Percentiles rank a stretch among this genome's conserved stretches.
Evolutionary conservation across 2,888 invertebrate species (phyloP).

Genomic region (Gisinianus flammeolus): DNA sequence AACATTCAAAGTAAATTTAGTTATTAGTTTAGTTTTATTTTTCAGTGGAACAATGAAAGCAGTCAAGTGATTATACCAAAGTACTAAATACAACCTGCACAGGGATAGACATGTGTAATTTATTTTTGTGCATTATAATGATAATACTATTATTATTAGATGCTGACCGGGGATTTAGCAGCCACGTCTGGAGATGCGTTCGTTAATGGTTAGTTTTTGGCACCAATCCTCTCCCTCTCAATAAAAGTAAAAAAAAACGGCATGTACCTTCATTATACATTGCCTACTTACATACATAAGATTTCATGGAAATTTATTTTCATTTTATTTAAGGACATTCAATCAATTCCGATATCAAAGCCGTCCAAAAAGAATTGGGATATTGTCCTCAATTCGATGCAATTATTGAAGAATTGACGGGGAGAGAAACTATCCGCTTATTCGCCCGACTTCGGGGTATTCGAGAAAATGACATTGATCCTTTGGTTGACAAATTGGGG

Average conservation of each 20-base stretch:
- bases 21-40: no score
- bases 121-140: no score
- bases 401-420: conserved; percentile 62
- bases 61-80: no score
- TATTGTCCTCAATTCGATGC: conserved; percentile 73
- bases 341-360: conserved; percentile 60
- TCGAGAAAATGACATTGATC: conserved; percentile 61
- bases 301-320: conserved; percentile 70
- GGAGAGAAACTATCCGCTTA: conserved; percentile 81
- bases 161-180: conserved; percentile 82
- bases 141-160: no score
- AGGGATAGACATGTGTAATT: no score
- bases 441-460: conserved; percentile 72
- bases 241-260: no score
- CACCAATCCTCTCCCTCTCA: conserved; percentile 67
- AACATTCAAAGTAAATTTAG: conserved; percentile 86
- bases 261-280: no score
- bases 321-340: conserved; percentile 68
- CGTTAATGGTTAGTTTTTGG: conserved; percentile 66
- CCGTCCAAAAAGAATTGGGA: conserved; percentile 63
- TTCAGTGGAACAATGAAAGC: no score
- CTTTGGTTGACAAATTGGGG: conserved; percentile 64
- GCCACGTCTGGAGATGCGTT: conserved; percentile 75
- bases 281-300: conserved; percentile 73
- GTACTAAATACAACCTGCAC: no score